Percentiles rank a stretch among this genome's conserved stretches.
phyloP scores from a whole-genome alignment of 2,888 invertebrate species.

The Fragum fragum region DNA sequence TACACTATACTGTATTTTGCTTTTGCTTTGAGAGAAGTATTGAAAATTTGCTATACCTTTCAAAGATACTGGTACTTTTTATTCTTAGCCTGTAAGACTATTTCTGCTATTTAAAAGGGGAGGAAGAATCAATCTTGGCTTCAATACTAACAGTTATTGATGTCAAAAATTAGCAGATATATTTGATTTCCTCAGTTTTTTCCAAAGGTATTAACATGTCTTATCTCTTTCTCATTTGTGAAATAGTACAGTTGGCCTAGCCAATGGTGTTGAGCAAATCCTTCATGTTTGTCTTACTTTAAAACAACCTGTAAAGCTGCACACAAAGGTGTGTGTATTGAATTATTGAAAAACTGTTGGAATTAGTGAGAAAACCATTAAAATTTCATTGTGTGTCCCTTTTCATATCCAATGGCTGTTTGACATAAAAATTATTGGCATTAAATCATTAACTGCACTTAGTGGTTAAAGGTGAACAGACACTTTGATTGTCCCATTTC shows the following conservation, averaged over 20 bases:
- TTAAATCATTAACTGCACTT: not conserved
- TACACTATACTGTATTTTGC: too few relatives aligned
- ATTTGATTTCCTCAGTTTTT: not conserved
- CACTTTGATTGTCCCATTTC: not conserved
- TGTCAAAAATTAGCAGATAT: constrained; percentile 20
- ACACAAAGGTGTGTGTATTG: constrained; percentile 20
- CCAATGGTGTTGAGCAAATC: too few relatives aligned
- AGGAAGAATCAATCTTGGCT: too few relatives aligned
- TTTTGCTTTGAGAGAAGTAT: too few relatives aligned
- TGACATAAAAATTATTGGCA: constrained; percentile 21
- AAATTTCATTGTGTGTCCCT: constrained; percentile 14
- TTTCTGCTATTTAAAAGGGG: too few relatives aligned
- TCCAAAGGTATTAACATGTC: not conserved
- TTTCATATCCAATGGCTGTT: constrained; percentile 11
- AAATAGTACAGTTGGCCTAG: too few relatives aligned
- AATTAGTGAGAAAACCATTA: constrained; percentile 23
- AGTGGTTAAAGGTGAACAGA: not conserved
- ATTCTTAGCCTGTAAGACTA: too few relatives aligned
- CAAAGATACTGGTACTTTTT: too few relatives aligned
- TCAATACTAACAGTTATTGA: not conserved
- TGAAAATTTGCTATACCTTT: too few relatives aligned
- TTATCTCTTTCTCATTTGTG: too few relatives aligned
- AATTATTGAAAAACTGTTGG: constrained; percentile 32
- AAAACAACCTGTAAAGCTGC: not conserved
- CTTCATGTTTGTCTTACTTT: too few relatives aligned